Percentiles rank a stretch among this genome's conserved stretches.
Conservation (phyloP, 2,888 invertebrate species). For the Allygus modestus region DNA sequence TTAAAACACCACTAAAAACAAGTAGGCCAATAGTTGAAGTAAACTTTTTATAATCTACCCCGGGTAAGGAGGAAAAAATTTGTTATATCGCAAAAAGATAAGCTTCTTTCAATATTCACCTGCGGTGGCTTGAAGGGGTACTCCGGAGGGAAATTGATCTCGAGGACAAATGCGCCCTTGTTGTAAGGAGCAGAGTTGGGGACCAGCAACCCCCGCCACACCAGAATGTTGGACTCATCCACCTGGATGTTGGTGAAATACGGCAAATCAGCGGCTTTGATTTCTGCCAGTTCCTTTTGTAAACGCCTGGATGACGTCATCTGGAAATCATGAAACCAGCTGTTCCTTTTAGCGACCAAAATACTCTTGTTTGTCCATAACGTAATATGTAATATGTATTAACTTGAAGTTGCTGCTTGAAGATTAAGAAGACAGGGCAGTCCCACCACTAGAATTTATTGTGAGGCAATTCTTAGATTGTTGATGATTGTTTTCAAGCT, state of each 20-base stretch:
- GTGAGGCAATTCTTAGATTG: too few relatives aligned
- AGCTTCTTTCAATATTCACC: conserved; percentile 40
- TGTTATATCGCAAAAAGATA: neutral
- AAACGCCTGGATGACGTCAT: conserved; percentile 38
- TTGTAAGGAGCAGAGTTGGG: conserved; percentile 29
- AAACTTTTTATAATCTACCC: too few relatives aligned
- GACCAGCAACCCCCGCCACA: conserved; percentile 30
- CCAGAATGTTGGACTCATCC: conserved; percentile 50
- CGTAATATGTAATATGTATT: too few relatives aligned
- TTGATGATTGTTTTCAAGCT: too few relatives aligned
- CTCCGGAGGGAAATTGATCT: conserved; percentile 46
- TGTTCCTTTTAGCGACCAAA: neutral
- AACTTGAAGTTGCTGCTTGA: too few relatives aligned
- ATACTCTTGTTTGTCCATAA: neutral
- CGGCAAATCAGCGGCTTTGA: conserved; percentile 7
- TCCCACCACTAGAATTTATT: too few relatives aligned
- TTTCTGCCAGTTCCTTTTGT: conserved; percentile 47
- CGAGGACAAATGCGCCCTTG: conserved; percentile 52
- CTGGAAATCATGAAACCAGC: conserved; percentile 7
- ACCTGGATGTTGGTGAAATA: conserved; percentile 49
- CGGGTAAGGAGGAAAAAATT: too few relatives aligned
- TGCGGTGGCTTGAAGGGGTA: conserved; percentile 52
- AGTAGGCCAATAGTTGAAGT: too few relatives aligned
- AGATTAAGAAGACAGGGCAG: too few relatives aligned
- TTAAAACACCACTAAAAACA: too few relatives aligned